These are phyloP conservation scores for Choristoneura rosaceana DNA, from an alignment of 2,888 invertebrate species.

Conservation along the genomic window DNA sequence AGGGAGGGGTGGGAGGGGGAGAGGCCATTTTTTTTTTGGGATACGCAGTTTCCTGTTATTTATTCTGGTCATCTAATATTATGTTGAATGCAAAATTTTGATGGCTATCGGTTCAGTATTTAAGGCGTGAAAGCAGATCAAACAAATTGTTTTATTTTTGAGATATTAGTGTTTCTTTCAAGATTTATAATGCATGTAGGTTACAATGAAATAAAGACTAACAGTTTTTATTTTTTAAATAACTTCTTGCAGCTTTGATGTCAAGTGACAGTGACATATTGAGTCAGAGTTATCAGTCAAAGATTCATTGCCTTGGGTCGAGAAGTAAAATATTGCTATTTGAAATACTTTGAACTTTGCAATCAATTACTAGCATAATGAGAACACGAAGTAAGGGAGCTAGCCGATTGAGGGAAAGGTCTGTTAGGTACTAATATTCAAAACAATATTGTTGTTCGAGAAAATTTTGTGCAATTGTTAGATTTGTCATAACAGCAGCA, in stretches of 20 bases:
- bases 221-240: neutral
- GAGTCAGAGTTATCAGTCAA: neutral
- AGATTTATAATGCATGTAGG: neutral
- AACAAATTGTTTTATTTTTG: too few relatives aligned
- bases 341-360: neutral
- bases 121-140: too few relatives aligned
- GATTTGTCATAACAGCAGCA: neutral
- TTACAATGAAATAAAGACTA: neutral
- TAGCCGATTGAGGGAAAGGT: constrained; percentile 3
- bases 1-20: too few relatives aligned
- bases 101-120: too few relatives aligned
- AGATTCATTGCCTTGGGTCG: neutral
- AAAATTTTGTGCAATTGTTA: too few relatives aligned
- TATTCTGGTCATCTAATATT: too few relatives aligned
- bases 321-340: neutral
- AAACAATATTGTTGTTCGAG: neutral
- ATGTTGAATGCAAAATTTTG: too few relatives aligned
- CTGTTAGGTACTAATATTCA: neutral
- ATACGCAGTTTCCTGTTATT: too few relatives aligned
- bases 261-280: neutral
- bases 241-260: neutral
- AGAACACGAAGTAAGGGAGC: constrained; percentile 8
- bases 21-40: too few relatives aligned
- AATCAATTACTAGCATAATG: constrained; percentile 5
- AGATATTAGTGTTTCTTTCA: neutral